phyloP scores from a whole-genome alignment of 2,113 vertebrate genomes.

The Hippocampus mohnikei region DNA sequence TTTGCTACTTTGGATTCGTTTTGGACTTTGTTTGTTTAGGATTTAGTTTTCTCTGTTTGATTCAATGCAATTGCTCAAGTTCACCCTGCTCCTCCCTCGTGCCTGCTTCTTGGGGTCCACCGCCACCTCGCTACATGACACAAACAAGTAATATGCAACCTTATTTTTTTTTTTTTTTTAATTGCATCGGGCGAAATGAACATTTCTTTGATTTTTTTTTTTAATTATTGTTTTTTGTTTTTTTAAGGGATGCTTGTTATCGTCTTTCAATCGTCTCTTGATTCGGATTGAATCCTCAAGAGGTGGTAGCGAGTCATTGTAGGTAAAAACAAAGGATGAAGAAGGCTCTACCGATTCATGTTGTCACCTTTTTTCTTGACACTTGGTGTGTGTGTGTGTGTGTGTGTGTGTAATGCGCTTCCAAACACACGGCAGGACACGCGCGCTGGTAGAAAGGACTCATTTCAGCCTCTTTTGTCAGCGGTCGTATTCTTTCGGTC shows the following conservation, averaged over 20 bases:
- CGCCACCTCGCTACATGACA: no score
- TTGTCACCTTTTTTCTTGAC: not conserved
- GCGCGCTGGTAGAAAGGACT: not conserved
- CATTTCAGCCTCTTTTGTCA: not conserved
- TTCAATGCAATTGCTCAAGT: no score
- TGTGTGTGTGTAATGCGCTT: not conserved
- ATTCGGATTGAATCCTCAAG: not conserved
- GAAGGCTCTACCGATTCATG: not conserved
- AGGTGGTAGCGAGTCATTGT: not conserved
- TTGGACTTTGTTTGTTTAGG: no score
- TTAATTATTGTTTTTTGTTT: not conserved
- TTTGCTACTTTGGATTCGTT: no score
- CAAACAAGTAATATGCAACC: no score
- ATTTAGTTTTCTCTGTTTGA: no score
- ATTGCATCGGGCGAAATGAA: not conserved
- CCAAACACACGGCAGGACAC: not conserved
- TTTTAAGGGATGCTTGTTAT: not conserved
- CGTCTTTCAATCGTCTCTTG: not conserved
- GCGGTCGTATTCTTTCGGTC: not conserved
- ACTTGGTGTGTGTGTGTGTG: not conserved
- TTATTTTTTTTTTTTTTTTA: no score
- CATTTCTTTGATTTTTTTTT: not conserved
- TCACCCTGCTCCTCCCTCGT: no score
- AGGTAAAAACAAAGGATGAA: not conserved
- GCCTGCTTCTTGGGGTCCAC: no score